Percentiles rank a stretch among this genome's conserved stretches.
Evolutionary conservation across 2,797 vertebrate species (phyloP).

Genomic region (Mormyrus proboscirostris): DNA sequence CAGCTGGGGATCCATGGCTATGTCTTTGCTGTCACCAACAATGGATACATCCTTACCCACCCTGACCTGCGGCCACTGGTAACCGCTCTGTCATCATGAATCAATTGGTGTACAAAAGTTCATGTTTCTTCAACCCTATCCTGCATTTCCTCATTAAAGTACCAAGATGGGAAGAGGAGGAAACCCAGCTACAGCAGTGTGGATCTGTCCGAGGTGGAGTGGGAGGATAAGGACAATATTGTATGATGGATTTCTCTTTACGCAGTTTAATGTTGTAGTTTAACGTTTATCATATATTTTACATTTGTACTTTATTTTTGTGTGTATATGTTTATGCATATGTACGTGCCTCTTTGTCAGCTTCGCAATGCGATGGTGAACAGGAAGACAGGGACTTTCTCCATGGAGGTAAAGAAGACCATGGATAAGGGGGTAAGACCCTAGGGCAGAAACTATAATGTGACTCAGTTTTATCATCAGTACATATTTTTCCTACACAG

Average conservation of each 20-base stretch:
- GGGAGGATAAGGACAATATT: slow-evolving; percentile 92
- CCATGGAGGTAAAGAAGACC: slow-evolving; percentile 97
- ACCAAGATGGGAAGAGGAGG: slow-evolving; percentile 85
- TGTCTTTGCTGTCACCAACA: slow-evolving; percentile 93
- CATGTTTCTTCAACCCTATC: neutral
- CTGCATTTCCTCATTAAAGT: slow-evolving; percentile 60
- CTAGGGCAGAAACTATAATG: neutral
- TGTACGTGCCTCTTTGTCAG: slow-evolving; percentile 40
- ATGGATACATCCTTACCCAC: slow-evolving; percentile 94
- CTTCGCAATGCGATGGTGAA: slow-evolving; percentile 90
- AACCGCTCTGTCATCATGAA: slow-evolving; percentile 43
- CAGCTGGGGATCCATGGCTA: slow-evolving; percentile 97
- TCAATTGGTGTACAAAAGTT: neutral
- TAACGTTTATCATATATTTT: neutral
- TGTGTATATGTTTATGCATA: slow-evolving; percentile 14
- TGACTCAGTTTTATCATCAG: neutral
- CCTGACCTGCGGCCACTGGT: slow-evolving; percentile 93
- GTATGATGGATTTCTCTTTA: slow-evolving; percentile 61
- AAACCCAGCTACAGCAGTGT: slow-evolving; percentile 96
- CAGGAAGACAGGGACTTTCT: slow-evolving; percentile 89
- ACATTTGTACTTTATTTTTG: slow-evolving; percentile 27
- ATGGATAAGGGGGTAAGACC: slow-evolving; percentile 91
- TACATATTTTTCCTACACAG: neutral
- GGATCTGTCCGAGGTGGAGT: slow-evolving; percentile 95
- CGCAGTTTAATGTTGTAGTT: neutral